phyloP scores from a whole-genome alignment of 2,113 vertebrate genomes.

The Zingel zingel region DNA sequence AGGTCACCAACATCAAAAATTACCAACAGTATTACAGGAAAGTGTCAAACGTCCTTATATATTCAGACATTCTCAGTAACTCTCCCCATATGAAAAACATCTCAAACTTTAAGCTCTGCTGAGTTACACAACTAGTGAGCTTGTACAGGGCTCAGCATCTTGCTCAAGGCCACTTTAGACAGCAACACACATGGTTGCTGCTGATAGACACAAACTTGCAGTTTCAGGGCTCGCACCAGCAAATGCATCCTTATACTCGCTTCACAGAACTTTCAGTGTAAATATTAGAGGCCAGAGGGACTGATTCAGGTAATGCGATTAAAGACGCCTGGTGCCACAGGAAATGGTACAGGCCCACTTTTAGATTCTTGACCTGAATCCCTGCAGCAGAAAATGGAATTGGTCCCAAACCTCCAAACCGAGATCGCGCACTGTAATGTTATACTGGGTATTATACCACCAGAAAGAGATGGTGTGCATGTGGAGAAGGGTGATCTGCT shows the following conservation, averaged over 20 bases:
- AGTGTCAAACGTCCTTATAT: background rate
- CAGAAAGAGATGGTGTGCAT: background rate
- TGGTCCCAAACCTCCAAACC: constrained; percentile 59
- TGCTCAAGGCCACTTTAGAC: constrained; percentile 30
- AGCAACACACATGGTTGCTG: background rate
- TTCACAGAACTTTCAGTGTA: background rate
- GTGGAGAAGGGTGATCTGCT: background rate
- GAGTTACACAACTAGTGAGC: background rate
- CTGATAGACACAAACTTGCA: background rate
- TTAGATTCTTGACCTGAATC: constrained; percentile 73
- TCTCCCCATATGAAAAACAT: background rate
- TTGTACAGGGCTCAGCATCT: background rate
- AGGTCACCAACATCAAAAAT: background rate
- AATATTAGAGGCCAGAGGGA: background rate
- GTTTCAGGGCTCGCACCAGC: background rate
- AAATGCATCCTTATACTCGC: background rate
- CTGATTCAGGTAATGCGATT: constrained; percentile 26
- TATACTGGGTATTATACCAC: background rate
- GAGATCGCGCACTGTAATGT: constrained; percentile 25
- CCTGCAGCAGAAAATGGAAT: constrained; percentile 61
- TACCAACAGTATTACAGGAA: background rate
- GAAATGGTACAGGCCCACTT: constrained; percentile 54
- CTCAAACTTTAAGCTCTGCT: background rate
- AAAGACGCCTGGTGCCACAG: constrained; percentile 17
- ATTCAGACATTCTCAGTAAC: background rate